These are phyloP conservation scores for Rhamnusium bicolor DNA, from an alignment of 2,888 invertebrate species.

Conservation along the genomic window DNA sequence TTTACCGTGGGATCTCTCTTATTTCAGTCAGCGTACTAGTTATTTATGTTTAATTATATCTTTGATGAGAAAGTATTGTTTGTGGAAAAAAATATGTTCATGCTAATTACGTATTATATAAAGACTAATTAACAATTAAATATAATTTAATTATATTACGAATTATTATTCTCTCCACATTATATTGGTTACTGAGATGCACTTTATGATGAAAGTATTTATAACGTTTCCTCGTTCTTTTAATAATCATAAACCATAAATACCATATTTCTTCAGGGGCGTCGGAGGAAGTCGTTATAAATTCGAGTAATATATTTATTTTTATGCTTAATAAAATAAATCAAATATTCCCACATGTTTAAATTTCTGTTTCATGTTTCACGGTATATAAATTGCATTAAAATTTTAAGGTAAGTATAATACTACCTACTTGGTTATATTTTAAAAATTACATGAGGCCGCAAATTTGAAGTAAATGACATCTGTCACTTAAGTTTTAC, in stretches of 20 bases:
- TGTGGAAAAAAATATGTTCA: not conserved
- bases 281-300: too few species aligned
- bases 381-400: too few species aligned
- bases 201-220: not conserved
- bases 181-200: not conserved
- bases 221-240: not conserved
- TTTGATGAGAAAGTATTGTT: not conserved
- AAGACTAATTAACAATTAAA: conserved; percentile 1
- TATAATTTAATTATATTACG: conserved; percentile 7
- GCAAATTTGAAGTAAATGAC: too few species aligned
- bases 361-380: too few species aligned
- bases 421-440: too few species aligned
- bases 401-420: too few species aligned
- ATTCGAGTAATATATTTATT: too few species aligned
- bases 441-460: too few species aligned
- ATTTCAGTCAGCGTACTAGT: not conserved
- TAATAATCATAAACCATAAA: not conserved
- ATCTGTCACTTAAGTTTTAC: too few species aligned
- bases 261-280: not conserved
- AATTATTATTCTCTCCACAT: not conserved
- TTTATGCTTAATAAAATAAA: too few species aligned
- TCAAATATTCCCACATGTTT: too few species aligned
- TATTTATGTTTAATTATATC: not conserved
- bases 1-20: not conserved
- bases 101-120: not conserved